phyloP scores from a whole-genome alignment of 1,140 invertebrate genomes.

The Mycetomoellerius zeteki region DNA sequence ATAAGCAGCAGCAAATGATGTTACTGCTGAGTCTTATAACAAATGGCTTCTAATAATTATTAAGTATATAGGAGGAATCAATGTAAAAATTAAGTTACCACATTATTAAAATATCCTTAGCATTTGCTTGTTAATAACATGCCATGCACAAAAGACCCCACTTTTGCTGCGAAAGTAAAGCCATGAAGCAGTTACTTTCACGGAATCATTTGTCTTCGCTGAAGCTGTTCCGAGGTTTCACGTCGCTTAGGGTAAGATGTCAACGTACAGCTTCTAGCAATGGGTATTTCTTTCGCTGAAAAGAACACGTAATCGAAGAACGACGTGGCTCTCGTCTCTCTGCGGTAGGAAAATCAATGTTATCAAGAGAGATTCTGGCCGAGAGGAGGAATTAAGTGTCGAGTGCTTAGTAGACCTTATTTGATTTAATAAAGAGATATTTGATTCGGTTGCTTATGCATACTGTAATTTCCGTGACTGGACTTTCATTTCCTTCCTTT shows the following conservation, averaged over 20 bases:
- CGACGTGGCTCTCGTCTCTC: constrained; percentile 10
- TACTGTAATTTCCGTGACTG: neutral
- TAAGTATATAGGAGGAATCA: neutral
- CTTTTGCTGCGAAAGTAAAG: constrained; percentile 8
- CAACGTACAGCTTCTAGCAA: constrained; percentile 24
- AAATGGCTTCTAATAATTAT: neutral
- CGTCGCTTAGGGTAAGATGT: neutral
- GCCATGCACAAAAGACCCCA: neutral
- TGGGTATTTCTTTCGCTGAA: constrained; percentile 18
- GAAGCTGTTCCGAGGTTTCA: constrained; percentile 8
- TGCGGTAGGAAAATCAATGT: constrained; percentile 59
- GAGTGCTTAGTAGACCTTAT: constrained; percentile 22
- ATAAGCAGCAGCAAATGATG: neutral
- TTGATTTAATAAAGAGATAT: constrained; percentile 35
- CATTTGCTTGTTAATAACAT: neutral
- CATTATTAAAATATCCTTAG: neutral
- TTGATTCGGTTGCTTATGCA: constrained; percentile 1
- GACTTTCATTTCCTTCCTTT: neutral
- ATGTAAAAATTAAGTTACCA: neutral
- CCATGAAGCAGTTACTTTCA: constrained; percentile 15
- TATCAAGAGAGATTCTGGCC: constrained; percentile 22
- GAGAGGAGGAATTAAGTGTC: constrained; percentile 24
- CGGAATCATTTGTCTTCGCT: neutral
- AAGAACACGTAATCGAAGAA: constrained; percentile 21
- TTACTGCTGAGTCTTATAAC: neutral